These are phyloP conservation scores for Melanotaenia boesemani DNA, from an alignment of 2,797 vertebrate species.

Conservation along the genomic window DNA sequence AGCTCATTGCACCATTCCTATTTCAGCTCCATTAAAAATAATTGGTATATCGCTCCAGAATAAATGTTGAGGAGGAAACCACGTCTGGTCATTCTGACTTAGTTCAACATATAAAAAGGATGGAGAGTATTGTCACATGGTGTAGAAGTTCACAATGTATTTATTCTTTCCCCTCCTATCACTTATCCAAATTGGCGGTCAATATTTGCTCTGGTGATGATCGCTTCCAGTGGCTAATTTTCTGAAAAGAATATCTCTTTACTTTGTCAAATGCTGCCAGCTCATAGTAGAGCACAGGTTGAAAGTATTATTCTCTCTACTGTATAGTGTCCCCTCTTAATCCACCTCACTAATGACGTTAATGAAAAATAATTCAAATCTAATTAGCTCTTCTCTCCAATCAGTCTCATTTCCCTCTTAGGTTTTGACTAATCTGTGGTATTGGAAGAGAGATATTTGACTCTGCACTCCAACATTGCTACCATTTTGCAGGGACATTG, in stretches of 20 bases:
- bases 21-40: constrained; percentile 78
- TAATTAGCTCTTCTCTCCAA: constrained; percentile 57
- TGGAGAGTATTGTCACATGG: constrained; percentile 42
- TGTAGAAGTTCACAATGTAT: constrained; percentile 62
- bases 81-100: constrained; percentile 49
- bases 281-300: constrained; percentile 39
- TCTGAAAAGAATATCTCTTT: constrained; percentile 61
- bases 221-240: constrained; percentile 62
- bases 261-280: constrained; percentile 41
- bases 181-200: constrained; percentile 65
- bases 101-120: constrained; percentile 56
- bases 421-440: constrained; percentile 45
- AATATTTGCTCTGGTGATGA: constrained; percentile 65
- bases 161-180: constrained; percentile 54
- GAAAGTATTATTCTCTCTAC: constrained; percentile 55
- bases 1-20: constrained; percentile 53
- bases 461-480: constrained; percentile 33
- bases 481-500: constrained; percentile 22
- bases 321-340: constrained; percentile 45
- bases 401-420: constrained; percentile 60
- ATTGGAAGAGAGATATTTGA: constrained; percentile 17
- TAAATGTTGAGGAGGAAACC: constrained; percentile 71
- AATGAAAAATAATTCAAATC: constrained; percentile 66
- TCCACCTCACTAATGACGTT: constrained; percentile 55
- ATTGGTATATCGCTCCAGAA: constrained; percentile 71